phyloP scores from a whole-genome alignment of 2,888 invertebrate species.

The Troides helena region DNA sequence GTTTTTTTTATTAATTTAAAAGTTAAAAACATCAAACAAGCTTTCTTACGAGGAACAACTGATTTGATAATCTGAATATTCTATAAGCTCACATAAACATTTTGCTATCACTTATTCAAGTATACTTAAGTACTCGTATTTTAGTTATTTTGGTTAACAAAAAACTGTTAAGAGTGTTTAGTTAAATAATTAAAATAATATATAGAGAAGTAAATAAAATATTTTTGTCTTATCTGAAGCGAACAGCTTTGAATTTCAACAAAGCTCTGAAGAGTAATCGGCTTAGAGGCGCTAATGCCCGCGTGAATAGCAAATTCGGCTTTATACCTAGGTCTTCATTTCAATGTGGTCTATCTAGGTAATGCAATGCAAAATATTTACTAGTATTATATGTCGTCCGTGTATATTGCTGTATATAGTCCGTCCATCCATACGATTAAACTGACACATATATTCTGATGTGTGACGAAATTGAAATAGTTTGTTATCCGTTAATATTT shows the following conservation, averaged over 20 bases:
- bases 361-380: slow-evolving; percentile 1
- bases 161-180: background rate
- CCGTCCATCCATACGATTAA: background rate
- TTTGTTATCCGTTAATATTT: background rate
- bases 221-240: background rate
- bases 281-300: slow-evolving; percentile 14
- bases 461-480: no score
- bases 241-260: slow-evolving; percentile 2
- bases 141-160: no score
- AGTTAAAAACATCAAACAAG: no score
- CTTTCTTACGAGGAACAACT: no score
- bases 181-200: background rate
- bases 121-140: no score
- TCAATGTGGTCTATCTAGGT: background rate
- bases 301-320: background rate
- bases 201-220: background rate
- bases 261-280: slow-evolving; percentile 9
- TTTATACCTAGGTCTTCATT: background rate
- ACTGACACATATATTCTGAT: background rate
- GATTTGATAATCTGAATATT: no score
- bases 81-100: background rate
- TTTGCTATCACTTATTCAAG: background rate
- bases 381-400: background rate
- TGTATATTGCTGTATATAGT: background rate
- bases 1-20: no score